Conservation (phyloP, 2,113 vertebrate species). For the Rissa tridactyla region DNA sequence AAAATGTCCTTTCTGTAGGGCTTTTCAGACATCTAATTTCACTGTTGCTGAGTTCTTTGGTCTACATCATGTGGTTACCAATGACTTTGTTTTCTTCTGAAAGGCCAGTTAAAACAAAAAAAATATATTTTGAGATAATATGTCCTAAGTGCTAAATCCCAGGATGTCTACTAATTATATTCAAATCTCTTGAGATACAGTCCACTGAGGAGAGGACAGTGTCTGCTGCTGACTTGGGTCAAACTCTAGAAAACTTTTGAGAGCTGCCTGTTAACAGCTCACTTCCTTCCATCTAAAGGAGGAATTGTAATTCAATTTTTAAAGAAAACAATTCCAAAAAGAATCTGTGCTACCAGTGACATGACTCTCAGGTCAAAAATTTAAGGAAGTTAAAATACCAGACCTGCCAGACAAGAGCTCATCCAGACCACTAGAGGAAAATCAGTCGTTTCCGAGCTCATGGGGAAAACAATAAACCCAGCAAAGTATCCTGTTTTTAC, state of each 20-base stretch:
- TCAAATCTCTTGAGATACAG: background rate
- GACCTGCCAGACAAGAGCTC: background rate
- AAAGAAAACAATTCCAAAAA: background rate
- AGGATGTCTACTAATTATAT: background rate
- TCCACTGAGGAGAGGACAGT: background rate
- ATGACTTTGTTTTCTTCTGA: background rate
- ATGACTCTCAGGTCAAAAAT: slow-evolving; percentile 22
- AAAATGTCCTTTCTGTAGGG: background rate
- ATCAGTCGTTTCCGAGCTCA: background rate
- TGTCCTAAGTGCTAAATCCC: background rate
- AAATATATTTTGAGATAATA: background rate
- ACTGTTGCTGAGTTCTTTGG: background rate
- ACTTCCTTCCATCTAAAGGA: slow-evolving; percentile 28
- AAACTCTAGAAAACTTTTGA: background rate
- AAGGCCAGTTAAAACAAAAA: background rate
- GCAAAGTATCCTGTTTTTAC: background rate
- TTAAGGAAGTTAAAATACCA: slow-evolving; percentile 10
- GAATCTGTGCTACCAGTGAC: background rate
- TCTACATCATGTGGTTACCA: background rate
- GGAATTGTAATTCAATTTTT: background rate
- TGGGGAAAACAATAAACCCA: background rate
- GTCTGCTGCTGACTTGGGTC: background rate
- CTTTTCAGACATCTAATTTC: background rate
- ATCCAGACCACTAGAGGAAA: background rate
- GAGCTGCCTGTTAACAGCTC: background rate